Evolutionary conservation across 2,113 vertebrate species (phyloP).

Genomic region (Cygnus buccinator): DNA sequence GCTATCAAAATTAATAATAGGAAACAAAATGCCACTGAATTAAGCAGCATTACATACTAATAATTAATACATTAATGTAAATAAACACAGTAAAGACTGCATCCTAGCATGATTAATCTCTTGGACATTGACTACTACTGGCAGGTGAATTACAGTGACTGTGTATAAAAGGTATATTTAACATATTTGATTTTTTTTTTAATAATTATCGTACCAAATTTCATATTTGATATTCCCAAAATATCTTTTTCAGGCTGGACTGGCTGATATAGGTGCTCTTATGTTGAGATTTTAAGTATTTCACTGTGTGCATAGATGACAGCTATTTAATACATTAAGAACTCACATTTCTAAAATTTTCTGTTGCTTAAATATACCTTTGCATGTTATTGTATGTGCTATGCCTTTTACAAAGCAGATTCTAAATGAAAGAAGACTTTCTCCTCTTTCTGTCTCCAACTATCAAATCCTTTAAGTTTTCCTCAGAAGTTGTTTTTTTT

Average conservation of each 20-base stretch:
- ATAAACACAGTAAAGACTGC: not conserved
- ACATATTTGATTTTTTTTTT: not conserved
- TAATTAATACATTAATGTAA: not conserved
- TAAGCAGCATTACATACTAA: not conserved
- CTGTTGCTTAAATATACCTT: not conserved
- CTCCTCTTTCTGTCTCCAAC: not conserved
- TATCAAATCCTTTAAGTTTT: not conserved
- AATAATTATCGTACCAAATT: not conserved
- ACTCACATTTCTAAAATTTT: not conserved
- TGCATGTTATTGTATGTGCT: not conserved
- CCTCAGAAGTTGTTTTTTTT: not conserved
- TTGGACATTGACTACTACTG: not conserved
- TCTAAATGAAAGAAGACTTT: not conserved
- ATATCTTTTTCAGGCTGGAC: not conserved
- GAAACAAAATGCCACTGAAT: not conserved
- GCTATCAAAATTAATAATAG: not conserved
- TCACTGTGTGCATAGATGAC: not conserved
- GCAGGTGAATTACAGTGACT: not conserved
- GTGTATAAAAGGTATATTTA: rapidly evolving
- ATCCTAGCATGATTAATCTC: not conserved
- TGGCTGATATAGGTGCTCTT: not conserved
- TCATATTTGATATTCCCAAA: not conserved
- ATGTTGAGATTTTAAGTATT: not conserved
- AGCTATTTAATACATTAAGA: not conserved
- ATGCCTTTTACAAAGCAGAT: not conserved